Evolutionary conservation across 2,113 vertebrate species (phyloP).

Genomic region (Caranx ignobilis): DNA sequence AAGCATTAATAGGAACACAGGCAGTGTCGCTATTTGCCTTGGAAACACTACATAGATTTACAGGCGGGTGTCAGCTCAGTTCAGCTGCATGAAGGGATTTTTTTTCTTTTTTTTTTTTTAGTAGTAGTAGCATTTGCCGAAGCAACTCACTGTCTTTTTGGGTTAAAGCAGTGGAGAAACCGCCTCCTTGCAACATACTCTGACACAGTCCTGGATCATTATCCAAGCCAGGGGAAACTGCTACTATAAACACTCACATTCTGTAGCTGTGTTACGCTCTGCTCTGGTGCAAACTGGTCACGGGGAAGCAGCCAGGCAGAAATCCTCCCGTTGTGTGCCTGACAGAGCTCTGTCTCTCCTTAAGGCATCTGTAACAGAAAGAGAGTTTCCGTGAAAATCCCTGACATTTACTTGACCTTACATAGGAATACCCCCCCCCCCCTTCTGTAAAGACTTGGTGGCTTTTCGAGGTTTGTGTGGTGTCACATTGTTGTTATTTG

Average conservation of each 20-base stretch:
- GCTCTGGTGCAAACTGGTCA: slow-evolving; percentile 62
- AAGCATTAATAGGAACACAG: slow-evolving; percentile 46
- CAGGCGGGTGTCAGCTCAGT: slow-evolving; percentile 6
- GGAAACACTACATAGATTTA: slow-evolving; percentile 44
- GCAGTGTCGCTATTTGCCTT: slow-evolving; percentile 23
- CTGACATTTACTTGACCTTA: slow-evolving; percentile 71
- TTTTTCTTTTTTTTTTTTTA: background rate
- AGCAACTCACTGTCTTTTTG: slow-evolving; percentile 20
- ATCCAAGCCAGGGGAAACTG: slow-evolving; percentile 39
- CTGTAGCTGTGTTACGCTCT: slow-evolving; percentile 39
- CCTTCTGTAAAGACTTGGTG: slow-evolving; percentile 14
- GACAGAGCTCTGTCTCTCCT: slow-evolving; percentile 51
- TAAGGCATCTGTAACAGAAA: slow-evolving; percentile 16
- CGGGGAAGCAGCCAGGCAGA: slow-evolving; percentile 58
- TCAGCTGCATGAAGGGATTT: slow-evolving; percentile 21
- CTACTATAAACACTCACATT: slow-evolving; percentile 61
- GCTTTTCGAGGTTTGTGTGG: slow-evolving; percentile 20
- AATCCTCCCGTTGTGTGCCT: slow-evolving; percentile 40
- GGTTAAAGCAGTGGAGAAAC: slow-evolving; percentile 36
- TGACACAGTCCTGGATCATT: slow-evolving; percentile 44
- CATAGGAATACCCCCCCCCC: slow-evolving; percentile 34
- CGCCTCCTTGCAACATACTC: slow-evolving; percentile 33
- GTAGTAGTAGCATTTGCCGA: background rate
- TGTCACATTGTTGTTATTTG: slow-evolving; percentile 22
- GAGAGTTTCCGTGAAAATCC: slow-evolving; percentile 53